Conservation (phyloP, 2,113 vertebrate genomes). For the Pluvianellus socialis region DNA sequence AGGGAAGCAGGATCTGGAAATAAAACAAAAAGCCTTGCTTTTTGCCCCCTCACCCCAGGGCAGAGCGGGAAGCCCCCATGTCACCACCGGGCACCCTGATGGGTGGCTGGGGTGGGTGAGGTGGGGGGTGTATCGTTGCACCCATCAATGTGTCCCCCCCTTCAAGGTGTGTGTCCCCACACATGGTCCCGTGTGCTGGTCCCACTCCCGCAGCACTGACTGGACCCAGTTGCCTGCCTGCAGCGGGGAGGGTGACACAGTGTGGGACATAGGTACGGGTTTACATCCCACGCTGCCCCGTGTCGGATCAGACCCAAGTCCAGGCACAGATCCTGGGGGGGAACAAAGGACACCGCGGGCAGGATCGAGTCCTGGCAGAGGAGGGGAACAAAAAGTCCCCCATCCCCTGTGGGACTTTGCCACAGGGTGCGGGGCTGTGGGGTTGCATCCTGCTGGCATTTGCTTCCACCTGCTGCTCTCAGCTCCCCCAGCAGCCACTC, state of each 20-base stretch:
- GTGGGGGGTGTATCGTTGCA: neutral
- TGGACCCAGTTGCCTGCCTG: neutral
- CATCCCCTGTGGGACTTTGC: neutral
- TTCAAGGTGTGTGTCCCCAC: neutral
- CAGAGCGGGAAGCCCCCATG: neutral
- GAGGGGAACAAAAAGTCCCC: accelerated
- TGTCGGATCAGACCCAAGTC: neutral
- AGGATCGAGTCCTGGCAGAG: neutral
- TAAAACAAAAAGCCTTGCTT: neutral
- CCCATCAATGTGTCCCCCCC: neutral
- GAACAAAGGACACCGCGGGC: accelerated
- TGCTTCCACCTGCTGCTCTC: neutral
- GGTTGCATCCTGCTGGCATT: neutral
- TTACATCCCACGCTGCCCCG: accelerated
- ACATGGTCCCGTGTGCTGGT: neutral
- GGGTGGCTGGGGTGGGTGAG: neutral
- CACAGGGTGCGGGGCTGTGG: accelerated
- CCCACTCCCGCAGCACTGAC: neutral
- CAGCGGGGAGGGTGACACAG: accelerated
- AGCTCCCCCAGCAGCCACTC: accelerated
- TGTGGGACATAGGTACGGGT: neutral
- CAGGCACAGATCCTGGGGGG: neutral
- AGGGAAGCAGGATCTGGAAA: conserved; percentile 40
- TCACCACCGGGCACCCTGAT: accelerated
- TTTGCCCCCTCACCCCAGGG: neutral